phyloP scores from a whole-genome alignment of 2,113 vertebrate species.

The Onychostruthus taczanowskii region DNA sequence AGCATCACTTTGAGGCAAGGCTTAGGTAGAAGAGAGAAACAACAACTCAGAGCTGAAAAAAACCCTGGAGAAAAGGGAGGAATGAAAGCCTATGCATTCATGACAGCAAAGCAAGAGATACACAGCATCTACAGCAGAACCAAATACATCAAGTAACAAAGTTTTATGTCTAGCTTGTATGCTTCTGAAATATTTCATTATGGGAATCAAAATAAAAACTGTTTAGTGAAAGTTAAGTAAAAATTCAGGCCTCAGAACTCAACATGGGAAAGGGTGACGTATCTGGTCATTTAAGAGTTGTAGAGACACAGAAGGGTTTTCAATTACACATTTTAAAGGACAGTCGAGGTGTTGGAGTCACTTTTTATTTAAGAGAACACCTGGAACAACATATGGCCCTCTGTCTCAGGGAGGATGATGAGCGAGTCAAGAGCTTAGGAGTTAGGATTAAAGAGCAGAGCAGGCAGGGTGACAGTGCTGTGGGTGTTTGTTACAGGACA shows the following conservation, averaged over 20 bases:
- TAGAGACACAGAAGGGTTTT: not conserved
- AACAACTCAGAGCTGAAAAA: not conserved
- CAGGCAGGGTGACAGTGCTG: too few species aligned
- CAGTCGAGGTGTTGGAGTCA: not conserved
- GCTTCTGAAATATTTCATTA: not conserved
- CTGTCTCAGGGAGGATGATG: not conserved
- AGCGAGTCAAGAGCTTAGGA: fast-evolving
- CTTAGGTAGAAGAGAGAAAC: not conserved
- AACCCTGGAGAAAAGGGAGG: not conserved
- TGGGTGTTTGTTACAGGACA: not conserved
- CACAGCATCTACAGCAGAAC: not conserved
- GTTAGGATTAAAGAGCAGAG: not conserved
- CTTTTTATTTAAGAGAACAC: not conserved
- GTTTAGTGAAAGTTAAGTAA: not conserved
- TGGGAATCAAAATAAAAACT: not conserved
- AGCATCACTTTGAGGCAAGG: not conserved
- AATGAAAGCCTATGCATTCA: not conserved
- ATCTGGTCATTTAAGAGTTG: not conserved
- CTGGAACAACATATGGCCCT: fast-evolving
- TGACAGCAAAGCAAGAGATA: not conserved
- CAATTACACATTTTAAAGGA: not conserved
- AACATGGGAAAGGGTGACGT: not conserved
- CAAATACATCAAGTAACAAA: not conserved
- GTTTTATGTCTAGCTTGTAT: not conserved
- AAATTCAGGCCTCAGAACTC: not conserved